Evolutionary conservation across 2,113 vertebrate species (phyloP).

Genomic region (Pycnonotus jocosus): DNA sequence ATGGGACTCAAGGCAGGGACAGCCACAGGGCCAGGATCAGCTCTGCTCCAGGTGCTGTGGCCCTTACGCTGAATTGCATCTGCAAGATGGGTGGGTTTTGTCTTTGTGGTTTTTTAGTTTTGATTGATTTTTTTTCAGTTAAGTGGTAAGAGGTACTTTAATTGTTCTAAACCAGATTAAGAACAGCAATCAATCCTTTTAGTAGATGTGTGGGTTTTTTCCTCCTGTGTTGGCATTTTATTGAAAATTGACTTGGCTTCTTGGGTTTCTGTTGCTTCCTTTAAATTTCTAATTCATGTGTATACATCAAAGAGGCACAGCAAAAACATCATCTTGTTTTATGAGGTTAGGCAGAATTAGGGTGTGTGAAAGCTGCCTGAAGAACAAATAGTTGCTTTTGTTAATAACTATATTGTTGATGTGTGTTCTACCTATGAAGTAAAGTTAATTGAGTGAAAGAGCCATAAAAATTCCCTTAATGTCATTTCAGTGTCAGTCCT

Average conservation of each 20-base stretch:
- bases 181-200: background rate
- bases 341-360: background rate
- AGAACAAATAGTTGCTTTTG: background rate
- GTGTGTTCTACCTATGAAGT: background rate
- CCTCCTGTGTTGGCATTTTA: background rate
- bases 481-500: background rate
- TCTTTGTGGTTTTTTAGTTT: background rate
- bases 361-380: background rate
- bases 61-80: background rate
- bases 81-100: background rate
- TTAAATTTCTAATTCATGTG: background rate
- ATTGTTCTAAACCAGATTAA: background rate
- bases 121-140: background rate
- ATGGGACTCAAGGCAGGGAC: background rate
- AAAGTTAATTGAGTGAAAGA: background rate
- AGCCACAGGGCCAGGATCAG: background rate
- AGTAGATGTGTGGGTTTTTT: background rate
- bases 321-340: background rate
- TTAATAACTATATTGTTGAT: background rate
- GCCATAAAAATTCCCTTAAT: background rate
- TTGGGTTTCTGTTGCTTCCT: background rate
- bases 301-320: background rate
- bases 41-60: background rate
- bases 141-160: background rate
- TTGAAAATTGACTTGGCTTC: background rate